Evolutionary conservation across 2,888 invertebrate species (phyloP), one percentile per base, ranked within the genome.

Genomic region (Ferdinandea cuprea): DNA sequence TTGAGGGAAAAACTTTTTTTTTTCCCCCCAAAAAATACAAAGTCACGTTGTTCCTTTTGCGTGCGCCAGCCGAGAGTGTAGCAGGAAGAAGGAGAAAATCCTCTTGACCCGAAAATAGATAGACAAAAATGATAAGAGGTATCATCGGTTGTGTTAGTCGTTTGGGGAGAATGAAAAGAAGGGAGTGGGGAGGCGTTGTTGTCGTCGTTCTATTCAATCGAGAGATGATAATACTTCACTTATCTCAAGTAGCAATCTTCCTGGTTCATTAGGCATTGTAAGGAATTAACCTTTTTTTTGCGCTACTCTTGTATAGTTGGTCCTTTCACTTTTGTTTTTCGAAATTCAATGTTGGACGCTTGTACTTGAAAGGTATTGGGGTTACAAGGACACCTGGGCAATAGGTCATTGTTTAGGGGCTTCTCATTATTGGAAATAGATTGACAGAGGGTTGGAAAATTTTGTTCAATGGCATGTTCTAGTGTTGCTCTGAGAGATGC

Each of bases 251-350:
- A 73, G 54, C 78, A 77, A 83, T 78, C 78, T 78, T 78, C 37
- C 50, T 83, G 83, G 72, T 78, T 83, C 83, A 83, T 83, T 83
- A 78, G 68, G 83, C 83, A 83, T 66, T 83, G 66, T 56, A 48
- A 56, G 56, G 72, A 68, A 73, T 83, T 83, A 68, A 83, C 66
- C 72, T 83, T 56, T 81, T 65, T 61, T 50, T 42, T 17, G n/a
- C n/a, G n/a, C n/a, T n/a, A n/a, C n/a, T n/a, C n/a, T n/a, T n/a
- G n/a, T 17, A 3, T 17, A 0, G 9, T 35, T 54, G 37, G 35
- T 48, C 40, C 46, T 68, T 42, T 52, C 30, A 37, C 25, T 46
- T 35, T 35, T 42, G 13, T 65, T 21, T 42, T 48, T 59, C 37
- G 46, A 30, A 80, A 69, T 68, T 63, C 56, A 73, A 74, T 74